phyloP scores from a whole-genome alignment of 2,888 invertebrate genomes.

The Dicyrtomina minuta region DNA sequence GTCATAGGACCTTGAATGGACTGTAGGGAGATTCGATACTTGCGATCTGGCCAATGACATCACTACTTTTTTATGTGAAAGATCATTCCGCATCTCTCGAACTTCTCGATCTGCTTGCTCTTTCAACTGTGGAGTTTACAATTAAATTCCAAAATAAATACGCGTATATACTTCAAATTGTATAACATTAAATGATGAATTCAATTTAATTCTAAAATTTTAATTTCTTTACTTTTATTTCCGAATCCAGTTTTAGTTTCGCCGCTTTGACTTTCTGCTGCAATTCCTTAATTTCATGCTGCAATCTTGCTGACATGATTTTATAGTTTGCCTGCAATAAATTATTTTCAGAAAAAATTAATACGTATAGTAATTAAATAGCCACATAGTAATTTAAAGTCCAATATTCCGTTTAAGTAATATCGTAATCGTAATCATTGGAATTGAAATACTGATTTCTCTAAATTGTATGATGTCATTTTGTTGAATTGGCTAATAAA shows the following conservation, averaged over 20 bases:
- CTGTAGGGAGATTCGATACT: constrained; percentile 38
- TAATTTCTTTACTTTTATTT: constrained; percentile 58
- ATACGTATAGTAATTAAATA: too few relatives aligned
- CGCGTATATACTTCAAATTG: not conserved
- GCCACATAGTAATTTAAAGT: too few relatives aligned
- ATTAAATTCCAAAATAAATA: constrained; percentile 37
- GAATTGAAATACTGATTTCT: too few relatives aligned
- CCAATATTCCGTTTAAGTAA: too few relatives aligned
- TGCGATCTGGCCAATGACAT: constrained; percentile 58
- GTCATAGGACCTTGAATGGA: constrained; percentile 37
- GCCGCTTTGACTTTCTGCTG: constrained; percentile 59
- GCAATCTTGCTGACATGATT: constrained; percentile 58
- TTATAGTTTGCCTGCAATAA: constrained; percentile 56
- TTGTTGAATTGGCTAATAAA: too few relatives aligned
- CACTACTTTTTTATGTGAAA: constrained; percentile 60
- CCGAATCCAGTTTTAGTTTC: constrained; percentile 60
- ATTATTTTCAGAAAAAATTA: too few relatives aligned
- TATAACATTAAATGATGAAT: too few relatives aligned
- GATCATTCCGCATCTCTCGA: constrained; percentile 59
- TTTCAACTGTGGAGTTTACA: constrained; percentile 60
- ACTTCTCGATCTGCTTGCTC: constrained; percentile 60
- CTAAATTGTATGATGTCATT: too few relatives aligned
- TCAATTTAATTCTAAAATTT: too few relatives aligned
- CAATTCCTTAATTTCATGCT: constrained; percentile 60
- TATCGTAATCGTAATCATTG: too few relatives aligned